Base-by-base conservation (phyloP, 1,140 invertebrate species). In the Heliconius hermathena region DNA sequence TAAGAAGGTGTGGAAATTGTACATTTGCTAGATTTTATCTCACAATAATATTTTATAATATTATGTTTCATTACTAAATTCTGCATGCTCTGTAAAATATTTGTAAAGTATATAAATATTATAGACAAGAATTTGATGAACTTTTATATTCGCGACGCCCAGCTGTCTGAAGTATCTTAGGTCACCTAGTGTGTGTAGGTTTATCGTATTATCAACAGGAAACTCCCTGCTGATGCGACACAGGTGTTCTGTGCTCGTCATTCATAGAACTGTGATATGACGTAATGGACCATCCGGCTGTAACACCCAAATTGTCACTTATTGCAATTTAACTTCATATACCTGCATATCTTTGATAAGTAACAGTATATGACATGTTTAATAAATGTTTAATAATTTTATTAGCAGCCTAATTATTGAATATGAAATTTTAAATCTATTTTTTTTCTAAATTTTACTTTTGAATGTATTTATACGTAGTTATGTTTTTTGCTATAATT, bases 151-250 rank as follows among this genome's bases (percentile, higher is more conserved):
- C 77, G 52, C 49, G 52, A 73, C 81, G 81, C 79, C 81, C 46
- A 49, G 80, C 82, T 46, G 82, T 81, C 82, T 83, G 77, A 52
- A 74, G 60, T 54, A 54, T 49, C 73, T 79, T 76, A 49, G 79
- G 79, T 78, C 73, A 78, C 76, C 79, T 79, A 77, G 29, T 74
- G 71, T 60, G 57, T 66, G 60, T 26, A 66, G 36, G 22, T 70
- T 80, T 82, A 73, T 70, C 46, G 20, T n/a, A 71, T 81, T 88
- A 91, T 88, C 89, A 85, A 85, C 88, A 88, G 90, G 90, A 91
- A 90, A 86, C 84, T 81, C 74, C 76, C 18, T 38, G 85, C 86
- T 89, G 89, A 88, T 90, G 79, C 80, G 82, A 29, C 85, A 79
- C 87, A 90, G 87, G 86, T 89, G 87, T 84, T 84, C 83, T 78